Base-by-base conservation (phyloP, 2,797 vertebrate genomes). In the Gadopsis marmoratus region DNA sequence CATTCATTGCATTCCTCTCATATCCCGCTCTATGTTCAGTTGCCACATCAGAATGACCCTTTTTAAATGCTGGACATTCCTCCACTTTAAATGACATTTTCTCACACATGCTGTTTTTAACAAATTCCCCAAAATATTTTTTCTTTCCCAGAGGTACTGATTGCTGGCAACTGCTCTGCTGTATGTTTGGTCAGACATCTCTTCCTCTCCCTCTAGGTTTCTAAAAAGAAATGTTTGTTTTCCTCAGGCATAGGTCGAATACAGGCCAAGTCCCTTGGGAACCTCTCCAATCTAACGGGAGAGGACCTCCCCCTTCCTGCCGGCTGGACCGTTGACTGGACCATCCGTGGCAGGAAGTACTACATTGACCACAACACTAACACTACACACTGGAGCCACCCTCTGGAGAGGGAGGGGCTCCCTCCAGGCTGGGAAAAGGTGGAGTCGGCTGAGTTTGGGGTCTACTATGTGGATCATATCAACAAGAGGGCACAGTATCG, bases 341-440 rank as follows among this genome's bases (percentile, higher is more conserved):
- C 98, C 83, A 97, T 99, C 87, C 92, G 98, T 62, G 98, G 98
- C 91, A 96, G 98, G 91, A 99, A 98, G 84, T 99, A 99, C 87
- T 99, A 96, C 87, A 99, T 99, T 47, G 98, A 99, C 82, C 98
- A 99, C 91, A 99, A 99, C 94, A 99, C 98, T 5, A 99, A 99
- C 89, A 99, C 98, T 0, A 99, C 98, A 2, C 98, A 99, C 81
- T 99, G 98, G 98, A 99, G 97, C 94, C 98, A 99, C 75, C 98
- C 98, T 0, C 94, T 99, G 51, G 98, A 99, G 92, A 94, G 98
- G 8, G 98, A 99, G 82, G 98, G 98, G 50, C 96, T 99, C 88
- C 98, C 98, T 0, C 97, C 97, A 0, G 98, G 98, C 77, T 99
- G 98, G 98, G 98, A 99, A 85, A 96, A 97, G 74, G 98, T 99